Conservation (phyloP, 2,113 vertebrate species). For the Seriola aureovittata region DNA sequence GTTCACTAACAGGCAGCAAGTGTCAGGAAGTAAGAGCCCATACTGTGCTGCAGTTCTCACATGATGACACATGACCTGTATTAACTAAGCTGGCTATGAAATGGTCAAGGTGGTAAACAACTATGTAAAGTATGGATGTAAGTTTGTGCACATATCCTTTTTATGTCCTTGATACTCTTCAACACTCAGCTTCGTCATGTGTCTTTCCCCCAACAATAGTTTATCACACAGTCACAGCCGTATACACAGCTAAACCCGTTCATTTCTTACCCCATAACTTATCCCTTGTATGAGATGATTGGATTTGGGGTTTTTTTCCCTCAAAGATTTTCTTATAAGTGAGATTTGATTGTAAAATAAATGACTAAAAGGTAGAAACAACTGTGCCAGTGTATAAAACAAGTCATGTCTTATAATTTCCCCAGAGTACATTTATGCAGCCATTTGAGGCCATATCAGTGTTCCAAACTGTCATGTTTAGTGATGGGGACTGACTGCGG, state of each 20-base stretch:
- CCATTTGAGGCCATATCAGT: constrained; percentile 1
- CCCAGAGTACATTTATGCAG: constrained; percentile 3
- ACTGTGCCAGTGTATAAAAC: not conserved
- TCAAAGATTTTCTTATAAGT: not conserved
- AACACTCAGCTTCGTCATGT: not conserved
- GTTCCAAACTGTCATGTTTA: constrained; percentile 17
- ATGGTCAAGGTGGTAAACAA: constrained; percentile 25
- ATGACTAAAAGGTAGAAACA: not conserved
- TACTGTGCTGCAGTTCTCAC: constrained; percentile 47
- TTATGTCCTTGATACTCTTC: not conserved
- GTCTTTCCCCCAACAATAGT: not conserved
- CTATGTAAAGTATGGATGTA: not conserved
- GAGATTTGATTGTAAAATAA: not conserved
- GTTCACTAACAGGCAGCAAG: not conserved
- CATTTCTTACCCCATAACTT: constrained; percentile 7
- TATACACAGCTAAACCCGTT: not conserved
- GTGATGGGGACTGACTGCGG: constrained; percentile 11
- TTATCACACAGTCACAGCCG: not conserved
- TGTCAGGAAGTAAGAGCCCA: constrained; percentile 7
- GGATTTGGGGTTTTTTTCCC: not conserved
- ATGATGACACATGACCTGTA: constrained; percentile 76
- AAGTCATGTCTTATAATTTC: constrained; percentile 14
- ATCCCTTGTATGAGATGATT: not conserved
- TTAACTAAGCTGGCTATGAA: constrained; percentile 34
- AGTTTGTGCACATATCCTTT: not conserved